Base-by-base conservation (phyloP, 2,888 invertebrate genomes). In the Gordius sp. region DNA sequence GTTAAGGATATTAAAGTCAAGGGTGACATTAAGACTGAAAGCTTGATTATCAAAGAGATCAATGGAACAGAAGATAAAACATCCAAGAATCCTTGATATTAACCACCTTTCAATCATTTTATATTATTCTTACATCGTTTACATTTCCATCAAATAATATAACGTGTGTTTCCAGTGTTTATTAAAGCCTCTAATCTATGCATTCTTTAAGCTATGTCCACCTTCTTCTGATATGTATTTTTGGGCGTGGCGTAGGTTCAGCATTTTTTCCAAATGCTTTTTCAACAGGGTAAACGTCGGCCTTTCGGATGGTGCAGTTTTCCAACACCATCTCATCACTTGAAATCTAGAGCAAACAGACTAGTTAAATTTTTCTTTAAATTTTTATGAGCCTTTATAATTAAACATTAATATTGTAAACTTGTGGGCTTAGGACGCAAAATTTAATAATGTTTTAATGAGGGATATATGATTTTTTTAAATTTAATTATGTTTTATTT, bases 321-420 rank as follows among this genome's bases (percentile, higher is more conserved):
- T 47, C 47, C 47, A 47, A 20, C 47, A 47, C 47, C 47, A 47
- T 20, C 47, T 47, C 47, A 47, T 47, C n/a, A 47, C 47, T 47
- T 47, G 47, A 47, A 47, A 47, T n/a, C 47, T 33, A 13, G n/a
- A n/a, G n/a, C n/a, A n/a, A n/a, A n/a, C n/a, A n/a, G n/a, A n/a
- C n/a, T n/a, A n/a, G n/a, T n/a, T n/a, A n/a, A n/a, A n/a, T n/a
- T n/a, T n/a, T n/a, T n/a, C n/a, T n/a, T n/a, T n/a, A n/a, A n/a
- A n/a, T n/a, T n/a, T n/a, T n/a, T n/a, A n/a, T n/a, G n/a, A n/a
- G n/a, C n/a, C n/a, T n/a, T n/a, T n/a, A n/a, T n/a, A n/a, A n/a
- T n/a, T n/a, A n/a, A n/a, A n/a, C n/a, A n/a, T n/a, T n/a, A n/a
- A n/a, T n/a, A n/a, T n/a, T n/a, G n/a, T n/a, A n/a, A n/a, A n/a